Evolutionary conservation across 2,888 invertebrate genomes (phyloP).

Genomic region (Boloria euphrosyne): DNA sequence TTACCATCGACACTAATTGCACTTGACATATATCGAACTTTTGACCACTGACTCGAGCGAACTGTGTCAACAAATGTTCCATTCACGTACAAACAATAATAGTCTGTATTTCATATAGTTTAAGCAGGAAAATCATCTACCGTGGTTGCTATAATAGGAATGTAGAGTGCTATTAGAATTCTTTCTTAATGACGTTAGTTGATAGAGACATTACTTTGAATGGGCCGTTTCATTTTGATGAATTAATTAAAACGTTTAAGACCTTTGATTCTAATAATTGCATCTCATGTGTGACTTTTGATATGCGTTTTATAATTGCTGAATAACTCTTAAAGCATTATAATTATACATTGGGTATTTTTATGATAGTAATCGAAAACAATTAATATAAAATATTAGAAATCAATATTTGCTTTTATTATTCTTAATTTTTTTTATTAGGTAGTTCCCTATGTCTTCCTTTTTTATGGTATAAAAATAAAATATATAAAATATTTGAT

Average conservation of each 20-base stretch:
- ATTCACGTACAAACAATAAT: slow-evolving; percentile 25
- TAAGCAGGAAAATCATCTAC: slow-evolving; percentile 26
- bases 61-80: slow-evolving; percentile 42
- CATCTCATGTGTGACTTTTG: slow-evolving; percentile 8
- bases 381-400: too few species aligned
- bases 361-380: too few species aligned
- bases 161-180: slow-evolving; percentile 35
- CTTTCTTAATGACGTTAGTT: slow-evolving; percentile 42
- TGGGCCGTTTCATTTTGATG: slow-evolving; percentile 29
- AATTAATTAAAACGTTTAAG: slow-evolving; percentile 30
- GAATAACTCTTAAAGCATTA: neutral
- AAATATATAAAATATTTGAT: too few species aligned
- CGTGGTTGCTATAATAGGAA: slow-evolving; percentile 14
- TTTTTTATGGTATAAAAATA: too few species aligned
- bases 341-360: neutral
- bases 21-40: slow-evolving; percentile 52
- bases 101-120: slow-evolving; percentile 4
- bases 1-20: slow-evolving; percentile 41
- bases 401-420: too few species aligned
- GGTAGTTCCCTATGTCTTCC: too few species aligned
- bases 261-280: slow-evolving; percentile 31
- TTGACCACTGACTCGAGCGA: slow-evolving; percentile 40
- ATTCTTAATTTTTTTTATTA: too few species aligned
- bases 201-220: slow-evolving; percentile 39
- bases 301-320: slow-evolving; percentile 7